Conservation (phyloP, 2,888 invertebrate species). For the Plebejus argus region DNA sequence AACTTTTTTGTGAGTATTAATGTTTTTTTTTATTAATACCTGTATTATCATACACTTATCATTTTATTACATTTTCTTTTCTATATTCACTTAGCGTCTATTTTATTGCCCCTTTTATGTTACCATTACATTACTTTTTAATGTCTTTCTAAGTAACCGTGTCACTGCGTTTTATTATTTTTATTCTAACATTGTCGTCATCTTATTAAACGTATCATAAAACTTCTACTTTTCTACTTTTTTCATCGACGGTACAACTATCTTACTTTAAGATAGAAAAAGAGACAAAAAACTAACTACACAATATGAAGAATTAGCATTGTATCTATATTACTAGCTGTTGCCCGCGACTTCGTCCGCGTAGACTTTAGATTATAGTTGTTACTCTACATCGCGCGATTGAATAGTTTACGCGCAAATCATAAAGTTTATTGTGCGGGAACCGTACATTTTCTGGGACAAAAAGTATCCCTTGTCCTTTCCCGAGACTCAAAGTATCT, state of each 20-base stretch:
- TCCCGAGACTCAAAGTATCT: too few species aligned
- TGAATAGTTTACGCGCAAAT: too few species aligned
- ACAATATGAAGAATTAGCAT: too few species aligned
- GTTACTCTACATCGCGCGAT: too few species aligned
- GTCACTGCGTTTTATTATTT: slow-evolving; percentile 12
- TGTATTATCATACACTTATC: neutral
- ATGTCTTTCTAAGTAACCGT: slow-evolving; percentile 9
- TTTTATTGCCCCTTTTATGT: slow-evolving; percentile 1
- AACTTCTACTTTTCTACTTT: neutral
- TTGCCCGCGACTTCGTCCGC: too few species aligned
- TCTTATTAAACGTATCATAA: neutral
- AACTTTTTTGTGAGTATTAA: too few species aligned
- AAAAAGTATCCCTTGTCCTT: too few species aligned
- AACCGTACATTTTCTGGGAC: too few species aligned
- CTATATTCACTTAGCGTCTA: neutral
- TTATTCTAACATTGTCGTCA: neutral
- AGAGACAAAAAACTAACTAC: neutral
- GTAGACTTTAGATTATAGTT: too few species aligned
- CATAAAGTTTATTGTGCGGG: too few species aligned
- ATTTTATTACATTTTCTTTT: neutral
- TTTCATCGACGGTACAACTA: neutral
- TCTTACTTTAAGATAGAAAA: neutral
- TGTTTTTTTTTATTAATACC: neutral
- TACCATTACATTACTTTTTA: slow-evolving; percentile 6
- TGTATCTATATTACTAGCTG: too few species aligned